Conservation (phyloP, 2,797 vertebrate species). For the Thamnophis elegans region DNA sequence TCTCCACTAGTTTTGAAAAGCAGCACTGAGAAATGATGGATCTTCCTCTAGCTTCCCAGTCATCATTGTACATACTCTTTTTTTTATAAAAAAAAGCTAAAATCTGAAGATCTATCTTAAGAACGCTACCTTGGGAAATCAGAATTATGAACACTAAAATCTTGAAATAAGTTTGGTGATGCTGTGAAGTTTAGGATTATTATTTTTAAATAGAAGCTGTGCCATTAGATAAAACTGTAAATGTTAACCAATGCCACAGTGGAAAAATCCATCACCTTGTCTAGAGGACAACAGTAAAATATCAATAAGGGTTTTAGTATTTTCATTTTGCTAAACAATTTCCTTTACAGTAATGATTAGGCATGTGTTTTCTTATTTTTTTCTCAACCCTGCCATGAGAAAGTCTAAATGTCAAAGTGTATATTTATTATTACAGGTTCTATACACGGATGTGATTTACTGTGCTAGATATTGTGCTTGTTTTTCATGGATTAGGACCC, state of each 20-base stretch:
- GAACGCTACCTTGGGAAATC: neutral
- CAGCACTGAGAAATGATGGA: neutral
- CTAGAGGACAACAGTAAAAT: neutral
- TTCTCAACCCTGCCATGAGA: neutral
- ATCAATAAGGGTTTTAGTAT: neutral
- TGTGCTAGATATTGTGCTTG: neutral
- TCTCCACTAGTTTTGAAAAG: neutral
- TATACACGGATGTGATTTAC: neutral
- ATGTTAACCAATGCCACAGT: neutral
- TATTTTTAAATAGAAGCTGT: neutral
- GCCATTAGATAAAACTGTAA: neutral
- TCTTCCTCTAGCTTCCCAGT: too few relatives aligned
- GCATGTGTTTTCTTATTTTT: neutral
- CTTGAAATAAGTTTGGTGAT: neutral
- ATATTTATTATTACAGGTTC: neutral
- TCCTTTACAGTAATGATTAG: accelerated
- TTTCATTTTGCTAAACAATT: neutral
- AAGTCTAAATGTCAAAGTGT: neutral
- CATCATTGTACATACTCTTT: neutral
- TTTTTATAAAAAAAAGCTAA: neutral
- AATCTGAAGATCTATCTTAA: neutral
- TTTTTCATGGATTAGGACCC: slow-evolving; percentile 1
- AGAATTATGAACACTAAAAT: neutral
- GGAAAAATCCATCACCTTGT: neutral
- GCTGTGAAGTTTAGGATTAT: neutral